A percentile compares a stretch with the other conserved stretches of the same genome.
phyloP scores from a whole-genome alignment of 2,113 vertebrate species.

The Cheirogaleus medius region DNA sequence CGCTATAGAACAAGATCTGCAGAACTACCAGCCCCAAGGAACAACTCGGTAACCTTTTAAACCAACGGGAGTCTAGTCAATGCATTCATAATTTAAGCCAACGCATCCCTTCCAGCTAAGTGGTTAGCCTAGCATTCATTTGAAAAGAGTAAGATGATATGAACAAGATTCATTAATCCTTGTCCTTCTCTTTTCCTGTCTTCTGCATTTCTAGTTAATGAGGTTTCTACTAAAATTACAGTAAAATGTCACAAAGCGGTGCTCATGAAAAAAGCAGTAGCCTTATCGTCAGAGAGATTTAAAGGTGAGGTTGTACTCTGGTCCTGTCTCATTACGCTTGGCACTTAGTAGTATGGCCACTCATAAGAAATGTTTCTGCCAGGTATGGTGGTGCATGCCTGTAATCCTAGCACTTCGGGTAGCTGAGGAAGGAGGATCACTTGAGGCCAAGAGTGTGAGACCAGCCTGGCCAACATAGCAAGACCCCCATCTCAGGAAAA shows the following conservation, averaged over 20 bases:
- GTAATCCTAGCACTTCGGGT: no score
- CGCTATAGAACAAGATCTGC: background rate
- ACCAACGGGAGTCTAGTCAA: background rate
- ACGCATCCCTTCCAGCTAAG: background rate
- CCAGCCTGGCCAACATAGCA: no score
- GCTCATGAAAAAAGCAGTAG: background rate
- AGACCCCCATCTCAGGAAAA: no score
- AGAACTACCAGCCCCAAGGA: fast-evolving
- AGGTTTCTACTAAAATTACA: slow-evolving; percentile 36
- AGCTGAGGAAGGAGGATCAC: no score
- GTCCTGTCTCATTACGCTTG: background rate
- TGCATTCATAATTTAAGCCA: background rate
- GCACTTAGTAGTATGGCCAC: background rate
- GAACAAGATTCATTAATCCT: slow-evolving; percentile 22
- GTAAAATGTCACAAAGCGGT: slow-evolving; percentile 8
- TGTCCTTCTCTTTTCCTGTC: slow-evolving; percentile 9
- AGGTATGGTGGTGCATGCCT: no score
- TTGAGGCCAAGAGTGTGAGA: no score
- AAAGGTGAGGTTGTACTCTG: background rate
- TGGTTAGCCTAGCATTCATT: background rate
- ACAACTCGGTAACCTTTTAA: background rate
- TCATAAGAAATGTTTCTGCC: background rate
- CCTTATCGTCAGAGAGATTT: background rate
- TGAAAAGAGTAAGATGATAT: background rate
- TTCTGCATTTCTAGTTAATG: slow-evolving; percentile 41